Percentiles rank a stretch among this genome's conserved stretches.
Evolutionary conservation across 2,888 invertebrate species (phyloP).

Genomic region (Strigamia maritima): DNA sequence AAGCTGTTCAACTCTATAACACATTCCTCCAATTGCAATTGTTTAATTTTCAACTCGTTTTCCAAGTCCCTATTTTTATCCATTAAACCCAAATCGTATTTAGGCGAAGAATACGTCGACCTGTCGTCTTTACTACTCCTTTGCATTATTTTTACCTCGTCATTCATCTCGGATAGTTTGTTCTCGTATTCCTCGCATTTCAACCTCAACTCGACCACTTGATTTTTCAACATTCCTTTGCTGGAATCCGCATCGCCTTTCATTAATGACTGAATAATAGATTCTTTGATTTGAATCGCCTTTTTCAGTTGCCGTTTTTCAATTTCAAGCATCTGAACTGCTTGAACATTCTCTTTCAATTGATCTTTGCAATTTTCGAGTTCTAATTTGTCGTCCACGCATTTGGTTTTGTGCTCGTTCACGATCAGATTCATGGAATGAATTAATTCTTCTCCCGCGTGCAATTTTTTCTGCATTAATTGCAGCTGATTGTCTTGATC

Average conservation of each 20-base stretch:
- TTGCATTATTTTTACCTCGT: neutral
- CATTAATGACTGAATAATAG: conserved; percentile 34
- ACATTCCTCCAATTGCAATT: conserved; percentile 25
- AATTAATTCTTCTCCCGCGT: neutral
- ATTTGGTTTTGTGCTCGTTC: neutral
- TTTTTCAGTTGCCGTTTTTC: conserved; percentile 9
- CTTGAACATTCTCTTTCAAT: neutral
- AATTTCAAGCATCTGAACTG: neutral
- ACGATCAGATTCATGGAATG: neutral
- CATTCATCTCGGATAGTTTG: neutral
- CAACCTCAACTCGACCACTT: conserved; percentile 6
- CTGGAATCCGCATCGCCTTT: conserved; percentile 1
- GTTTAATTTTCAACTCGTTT: conserved; percentile 17
- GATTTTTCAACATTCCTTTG: neutral
- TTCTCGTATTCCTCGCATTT: conserved; percentile 24
- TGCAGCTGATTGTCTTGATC: conserved; percentile 14
- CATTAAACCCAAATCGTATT: neutral
- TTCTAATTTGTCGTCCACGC: neutral
- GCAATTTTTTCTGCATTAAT: conserved; percentile 18
- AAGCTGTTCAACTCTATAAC: neutral
- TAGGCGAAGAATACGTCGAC: neutral
- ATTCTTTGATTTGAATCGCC: conserved; percentile 30
- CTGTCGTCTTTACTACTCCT: neutral
- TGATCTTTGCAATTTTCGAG: neutral
- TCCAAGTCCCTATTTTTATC: neutral